A percentile compares a stretch with the other conserved stretches of the same genome.
Conservation (phyloP, 2,113 vertebrate genomes). For the Erpornis zantholeuca region DNA sequence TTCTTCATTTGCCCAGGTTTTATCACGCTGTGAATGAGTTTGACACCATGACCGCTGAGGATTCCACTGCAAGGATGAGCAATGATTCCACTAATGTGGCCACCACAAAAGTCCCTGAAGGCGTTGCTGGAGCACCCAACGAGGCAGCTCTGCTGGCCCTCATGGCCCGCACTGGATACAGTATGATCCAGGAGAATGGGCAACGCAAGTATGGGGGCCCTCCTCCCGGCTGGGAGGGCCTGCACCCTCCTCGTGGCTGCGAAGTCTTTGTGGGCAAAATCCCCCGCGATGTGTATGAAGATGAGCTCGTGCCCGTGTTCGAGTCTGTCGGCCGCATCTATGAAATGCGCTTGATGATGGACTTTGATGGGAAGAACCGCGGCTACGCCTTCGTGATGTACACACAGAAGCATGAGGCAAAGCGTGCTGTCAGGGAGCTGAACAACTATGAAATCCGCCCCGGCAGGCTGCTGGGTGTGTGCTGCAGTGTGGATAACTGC, state of each 20-base stretch:
- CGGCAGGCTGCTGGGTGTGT: conserved; percentile 92
- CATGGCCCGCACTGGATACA: conserved; percentile 92
- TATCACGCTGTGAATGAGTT: conserved; percentile 85
- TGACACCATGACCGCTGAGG: conserved; percentile 97
- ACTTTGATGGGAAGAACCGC: conserved; percentile 97
- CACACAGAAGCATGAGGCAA: conserved; percentile 93
- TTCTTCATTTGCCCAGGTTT: conserved; percentile 65
- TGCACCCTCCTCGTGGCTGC: conserved; percentile 90
- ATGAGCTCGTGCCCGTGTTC: conserved; percentile 95
- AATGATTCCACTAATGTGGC: conserved; percentile 77
- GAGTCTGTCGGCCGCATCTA: conserved; percentile 93
- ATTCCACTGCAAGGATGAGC: conserved; percentile 89
- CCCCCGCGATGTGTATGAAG: conserved; percentile 94
- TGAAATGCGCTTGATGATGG: conserved; percentile 99
- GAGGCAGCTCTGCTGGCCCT: conserved; percentile 87
- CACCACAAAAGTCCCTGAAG: conserved; percentile 78
- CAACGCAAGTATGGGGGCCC: conserved; percentile 94
- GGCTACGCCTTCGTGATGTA: conserved; percentile 98
- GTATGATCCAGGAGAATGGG: conserved; percentile 95
- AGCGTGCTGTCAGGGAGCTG: conserved; percentile 93
- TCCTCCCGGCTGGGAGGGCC: conserved; percentile 90
- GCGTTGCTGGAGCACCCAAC: conserved; percentile 85
- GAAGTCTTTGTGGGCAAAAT: conserved; percentile 99
- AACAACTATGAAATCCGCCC: conserved; percentile 97
- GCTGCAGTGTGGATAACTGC: conserved; percentile 97